Percentiles rank a stretch among this genome's conserved stretches.
Conservation (phyloP, 2,888 invertebrate genomes). For the Arenicola marina region DNA sequence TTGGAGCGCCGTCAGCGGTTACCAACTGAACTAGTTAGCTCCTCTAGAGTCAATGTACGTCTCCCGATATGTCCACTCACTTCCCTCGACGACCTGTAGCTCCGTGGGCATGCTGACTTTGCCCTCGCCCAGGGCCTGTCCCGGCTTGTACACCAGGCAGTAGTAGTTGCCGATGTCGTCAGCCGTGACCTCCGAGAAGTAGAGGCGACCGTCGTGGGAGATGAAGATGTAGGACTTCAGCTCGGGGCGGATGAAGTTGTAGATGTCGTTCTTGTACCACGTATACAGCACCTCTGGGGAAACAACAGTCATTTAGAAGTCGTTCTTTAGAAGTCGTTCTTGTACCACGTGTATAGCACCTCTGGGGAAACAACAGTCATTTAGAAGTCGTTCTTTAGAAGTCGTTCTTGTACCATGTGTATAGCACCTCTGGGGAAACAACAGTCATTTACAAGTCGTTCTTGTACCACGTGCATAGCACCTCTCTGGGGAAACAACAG, state of each 20-base stretch:
- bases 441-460: not conserved
- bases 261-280: slow-evolving; percentile 88
- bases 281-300: slow-evolving; percentile 76
- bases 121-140: slow-evolving; percentile 36
- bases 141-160: slow-evolving; percentile 33
- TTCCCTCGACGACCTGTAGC: slow-evolving; percentile 40
- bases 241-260: slow-evolving; percentile 92
- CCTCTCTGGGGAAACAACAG: no score
- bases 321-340: no score
- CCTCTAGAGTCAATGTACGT: no score
- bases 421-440: no score
- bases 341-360: no score
- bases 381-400: no score
- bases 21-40: no score
- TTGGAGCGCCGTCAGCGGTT: no score
- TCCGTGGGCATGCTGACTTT: slow-evolving; percentile 45
- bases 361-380: no score
- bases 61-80: no score
- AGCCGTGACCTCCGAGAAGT: slow-evolving; percentile 91
- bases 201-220: slow-evolving; percentile 91
- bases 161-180: slow-evolving; percentile 64
- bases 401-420: no score
- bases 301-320: slow-evolving; percentile 1
- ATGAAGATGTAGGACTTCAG: slow-evolving; percentile 80
- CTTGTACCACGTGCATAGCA: no score